Percentiles rank a stretch among this genome's conserved stretches.
Conservation (phyloP, 2,113 vertebrate genomes). For the Corapipo altera region DNA sequence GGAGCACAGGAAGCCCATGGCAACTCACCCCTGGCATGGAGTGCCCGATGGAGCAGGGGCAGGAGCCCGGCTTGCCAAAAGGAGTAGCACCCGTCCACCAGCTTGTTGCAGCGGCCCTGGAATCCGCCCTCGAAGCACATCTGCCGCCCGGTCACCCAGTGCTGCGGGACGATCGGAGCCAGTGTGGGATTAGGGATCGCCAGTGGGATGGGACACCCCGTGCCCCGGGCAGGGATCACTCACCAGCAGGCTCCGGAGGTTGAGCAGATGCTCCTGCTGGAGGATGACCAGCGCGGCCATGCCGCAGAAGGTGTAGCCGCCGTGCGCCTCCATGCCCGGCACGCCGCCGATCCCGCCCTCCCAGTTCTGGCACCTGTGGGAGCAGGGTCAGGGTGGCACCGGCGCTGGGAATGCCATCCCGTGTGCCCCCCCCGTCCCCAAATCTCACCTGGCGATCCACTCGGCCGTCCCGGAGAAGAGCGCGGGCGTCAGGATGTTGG, state of each 20-base stretch:
- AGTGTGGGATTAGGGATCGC: background rate
- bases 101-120: slow-evolving; percentile 97
- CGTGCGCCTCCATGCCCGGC: slow-evolving; percentile 93
- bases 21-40: slow-evolving; percentile 85
- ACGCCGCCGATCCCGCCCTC: slow-evolving; percentile 94
- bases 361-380: slow-evolving; percentile 95
- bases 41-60: slow-evolving; percentile 89
- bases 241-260: slow-evolving; percentile 90
- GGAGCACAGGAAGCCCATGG: background rate
- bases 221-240: background rate
- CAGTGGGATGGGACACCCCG: fast-evolving
- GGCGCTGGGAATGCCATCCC: fast-evolving
- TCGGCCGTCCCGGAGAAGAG: slow-evolving; percentile 89
- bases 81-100: slow-evolving; percentile 98
- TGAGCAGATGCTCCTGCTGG: slow-evolving; percentile 88
- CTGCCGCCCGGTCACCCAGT: slow-evolving; percentile 92
- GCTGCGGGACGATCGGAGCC: slow-evolving; percentile 60
- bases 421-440: too few species aligned
- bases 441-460: slow-evolving; percentile 90
- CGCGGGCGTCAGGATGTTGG: slow-evolving; percentile 83
- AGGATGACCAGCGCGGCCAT: slow-evolving; percentile 90
- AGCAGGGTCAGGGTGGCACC: fast-evolving
- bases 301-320: slow-evolving; percentile 96
- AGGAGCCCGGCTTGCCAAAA: slow-evolving; percentile 97
- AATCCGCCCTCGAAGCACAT: slow-evolving; percentile 97